Conservation (phyloP, 2,888 invertebrate genomes). For the Ferrisia virgata region DNA sequence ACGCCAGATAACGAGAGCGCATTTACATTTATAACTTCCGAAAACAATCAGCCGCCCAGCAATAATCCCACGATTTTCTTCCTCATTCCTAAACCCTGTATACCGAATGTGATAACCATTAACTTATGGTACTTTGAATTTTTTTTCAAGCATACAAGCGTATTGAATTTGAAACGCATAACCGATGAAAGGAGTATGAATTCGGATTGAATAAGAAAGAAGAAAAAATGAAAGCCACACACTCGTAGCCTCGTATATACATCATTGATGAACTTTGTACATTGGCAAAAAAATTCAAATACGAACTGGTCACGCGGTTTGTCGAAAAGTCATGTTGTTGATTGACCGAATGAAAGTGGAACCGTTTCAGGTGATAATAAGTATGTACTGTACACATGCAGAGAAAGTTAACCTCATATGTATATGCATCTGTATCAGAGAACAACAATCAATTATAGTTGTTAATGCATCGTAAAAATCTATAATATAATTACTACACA, state of each 20-base stretch:
- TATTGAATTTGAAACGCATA: background rate
- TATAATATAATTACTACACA: background rate
- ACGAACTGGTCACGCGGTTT: constrained; percentile 8
- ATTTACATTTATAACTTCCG: constrained; percentile 7
- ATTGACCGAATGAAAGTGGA: constrained; percentile 31
- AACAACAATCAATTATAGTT: background rate
- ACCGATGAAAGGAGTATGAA: too few species aligned
- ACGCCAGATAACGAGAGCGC: background rate
- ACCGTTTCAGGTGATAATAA: constrained; percentile 25
- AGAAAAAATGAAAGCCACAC: background rate
- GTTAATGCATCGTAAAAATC: background rate
- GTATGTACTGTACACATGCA: background rate
- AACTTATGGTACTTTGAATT: too few species aligned
- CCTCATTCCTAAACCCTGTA: background rate
- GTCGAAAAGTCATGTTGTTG: constrained; percentile 14
- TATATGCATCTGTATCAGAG: background rate
- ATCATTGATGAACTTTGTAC: background rate
- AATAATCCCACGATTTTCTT: constrained; percentile 17
- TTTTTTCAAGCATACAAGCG: too few species aligned
- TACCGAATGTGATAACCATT: too few species aligned
- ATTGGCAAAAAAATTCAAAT: constrained; percentile 2
- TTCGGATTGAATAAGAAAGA: background rate
- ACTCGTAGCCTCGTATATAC: too few species aligned
- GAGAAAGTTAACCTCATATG: constrained; percentile 1
- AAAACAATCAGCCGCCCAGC: constrained; percentile 5